Evolutionary conservation across 2,797 vertebrate species (phyloP).

Genomic region (Oryzias sinensis): DNA sequence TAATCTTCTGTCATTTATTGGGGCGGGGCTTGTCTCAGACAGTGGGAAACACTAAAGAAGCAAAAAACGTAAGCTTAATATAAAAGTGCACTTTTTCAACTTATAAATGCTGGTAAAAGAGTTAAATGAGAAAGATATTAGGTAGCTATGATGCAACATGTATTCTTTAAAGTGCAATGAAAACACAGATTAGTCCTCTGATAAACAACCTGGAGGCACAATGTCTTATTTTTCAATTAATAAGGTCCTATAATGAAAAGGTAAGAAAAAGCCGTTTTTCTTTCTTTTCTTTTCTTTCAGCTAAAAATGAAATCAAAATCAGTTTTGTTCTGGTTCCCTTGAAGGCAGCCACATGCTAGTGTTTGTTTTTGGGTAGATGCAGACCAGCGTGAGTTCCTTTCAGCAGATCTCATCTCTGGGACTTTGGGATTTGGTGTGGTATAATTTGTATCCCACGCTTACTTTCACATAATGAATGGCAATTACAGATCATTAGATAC

Average conservation of each 20-base stretch:
- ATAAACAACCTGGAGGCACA: neutral
- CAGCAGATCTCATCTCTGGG: constrained; percentile 50
- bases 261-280: constrained; percentile 1
- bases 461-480: constrained; percentile 47
- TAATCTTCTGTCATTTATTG: no score
- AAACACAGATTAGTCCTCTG: neutral
- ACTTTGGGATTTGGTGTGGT: constrained; percentile 51
- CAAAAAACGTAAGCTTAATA: no score
- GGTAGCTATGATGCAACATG: neutral
- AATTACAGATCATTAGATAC: constrained; percentile 52
- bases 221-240: neutral
- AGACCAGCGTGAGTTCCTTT: constrained; percentile 44
- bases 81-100: no score
- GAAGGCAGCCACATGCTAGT: constrained; percentile 48
- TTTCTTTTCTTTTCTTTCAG: constrained; percentile 20
- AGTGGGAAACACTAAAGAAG: no score
- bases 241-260: neutral
- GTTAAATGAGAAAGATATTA: neutral
- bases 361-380: constrained; percentile 46
- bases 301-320: constrained; percentile 44
- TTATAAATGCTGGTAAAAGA: no score
- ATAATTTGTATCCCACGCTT: constrained; percentile 35
- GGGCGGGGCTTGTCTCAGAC: no score
- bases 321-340: constrained; percentile 33
- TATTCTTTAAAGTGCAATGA: no score